phyloP scores from a whole-genome alignment of 2,797 vertebrate species.

The Chanos chanos region DNA sequence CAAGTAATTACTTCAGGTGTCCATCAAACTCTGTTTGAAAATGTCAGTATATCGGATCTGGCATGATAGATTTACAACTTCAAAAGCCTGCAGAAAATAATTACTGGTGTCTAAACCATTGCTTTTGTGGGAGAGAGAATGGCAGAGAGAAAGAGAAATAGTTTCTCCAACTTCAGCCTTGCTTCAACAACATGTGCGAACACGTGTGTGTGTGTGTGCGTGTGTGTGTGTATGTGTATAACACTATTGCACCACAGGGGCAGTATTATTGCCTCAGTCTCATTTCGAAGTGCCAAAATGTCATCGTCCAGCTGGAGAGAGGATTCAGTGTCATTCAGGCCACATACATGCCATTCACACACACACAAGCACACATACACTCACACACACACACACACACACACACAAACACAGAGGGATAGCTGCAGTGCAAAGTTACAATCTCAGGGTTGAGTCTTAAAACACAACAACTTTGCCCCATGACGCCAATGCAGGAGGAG shows the following conservation, averaged over 20 bases:
- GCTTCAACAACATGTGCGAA: conserved; percentile 7
- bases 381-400: conserved; percentile 25
- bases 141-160: conserved; percentile 41
- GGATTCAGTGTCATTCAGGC: conserved; percentile 58
- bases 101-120: conserved; percentile 46
- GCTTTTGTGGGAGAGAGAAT: conserved; percentile 33
- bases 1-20: conserved; percentile 81
- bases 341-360: conserved; percentile 45
- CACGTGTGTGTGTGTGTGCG: background rate
- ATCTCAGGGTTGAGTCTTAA: conserved; percentile 17
- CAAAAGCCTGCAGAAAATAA: conserved; percentile 67
- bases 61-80: conserved; percentile 75
- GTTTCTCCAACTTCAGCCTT: conserved; percentile 27
- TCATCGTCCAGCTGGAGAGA: conserved; percentile 64
- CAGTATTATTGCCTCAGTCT: conserved; percentile 62
- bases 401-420: conserved; percentile 29
- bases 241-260: conserved; percentile 56
- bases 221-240: conserved; percentile 24
- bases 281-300: conserved; percentile 69
- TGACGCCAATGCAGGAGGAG: conserved; percentile 44
- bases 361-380: too few relatives aligned
- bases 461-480: conserved; percentile 31
- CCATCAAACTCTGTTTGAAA: conserved; percentile 75
- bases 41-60: conserved; percentile 72
- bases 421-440: conserved; percentile 41